Evolutionary conservation across 2,113 vertebrate species (phyloP), one percentile per base, ranked within the genome.

Genomic region (Psittacula cyanocephala): DNA sequence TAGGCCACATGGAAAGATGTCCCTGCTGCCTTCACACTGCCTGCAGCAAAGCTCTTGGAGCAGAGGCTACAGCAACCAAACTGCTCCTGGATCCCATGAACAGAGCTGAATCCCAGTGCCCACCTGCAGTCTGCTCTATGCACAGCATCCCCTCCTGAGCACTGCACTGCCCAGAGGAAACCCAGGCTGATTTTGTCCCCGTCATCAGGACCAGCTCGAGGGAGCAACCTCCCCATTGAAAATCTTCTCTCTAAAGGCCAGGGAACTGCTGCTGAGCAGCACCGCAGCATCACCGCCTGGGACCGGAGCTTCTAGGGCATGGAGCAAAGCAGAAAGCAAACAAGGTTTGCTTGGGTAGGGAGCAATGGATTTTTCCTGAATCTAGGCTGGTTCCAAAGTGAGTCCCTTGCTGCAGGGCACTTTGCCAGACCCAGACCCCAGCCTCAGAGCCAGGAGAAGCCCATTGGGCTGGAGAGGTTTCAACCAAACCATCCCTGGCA

Each of bases 61-160:
- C 64, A 35, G 53, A 20, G 59, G 14, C 27, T 5, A 1, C 0
- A 15, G 43, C 23, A 52, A 19, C n/a, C 0, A 27, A 46, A 23
- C 44, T 4, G 11, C 14, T 52, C 50, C 67, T 2, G 7, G 41
- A 24, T 27, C 7, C 60, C 5, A 1, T 0, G 41, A 46, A 9
- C 0, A 1, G 52, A 80, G 12, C 25, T 1, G 2, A 27, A 59
- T 3, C 65, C 79, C 7, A 4, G 5, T 0, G 17, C 6, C 35
- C 9, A 4, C 25, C 64, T 41, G 52, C 3, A 8, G 3, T 49
- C 28, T 10, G 59, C 22, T 67, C 37, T 7, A 9, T 1, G 35
- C 29, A 10, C 33, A 63, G 50, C 60, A n/a, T 31, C 60, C 28
- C 17, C 33, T 4, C 18, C 0, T 0, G 53, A 33, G 62, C 63